These are phyloP conservation scores for Monoplex corrugatus DNA, from an alignment of 2,888 invertebrate genomes.

Conservation along the genomic window DNA sequence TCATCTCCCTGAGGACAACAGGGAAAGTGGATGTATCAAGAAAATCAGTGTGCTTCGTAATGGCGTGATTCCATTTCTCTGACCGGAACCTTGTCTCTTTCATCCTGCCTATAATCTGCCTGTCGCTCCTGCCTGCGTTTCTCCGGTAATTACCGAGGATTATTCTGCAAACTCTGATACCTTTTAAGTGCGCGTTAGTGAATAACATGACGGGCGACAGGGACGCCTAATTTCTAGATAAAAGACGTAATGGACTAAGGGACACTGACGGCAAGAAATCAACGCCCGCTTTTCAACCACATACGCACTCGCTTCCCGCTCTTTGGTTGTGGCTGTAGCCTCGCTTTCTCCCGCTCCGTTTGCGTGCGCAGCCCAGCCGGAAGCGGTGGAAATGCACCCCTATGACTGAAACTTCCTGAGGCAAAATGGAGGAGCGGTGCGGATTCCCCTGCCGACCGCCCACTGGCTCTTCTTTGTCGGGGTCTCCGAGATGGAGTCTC, in stretches of 20 bases:
- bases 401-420: slow-evolving; percentile 52
- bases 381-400: slow-evolving; percentile 50
- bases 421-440: slow-evolving; percentile 45
- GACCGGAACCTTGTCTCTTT: slow-evolving; percentile 48
- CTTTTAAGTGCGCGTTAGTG: slow-evolving; percentile 57
- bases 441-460: background rate
- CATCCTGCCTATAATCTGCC: slow-evolving; percentile 50
- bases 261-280: slow-evolving; percentile 33
- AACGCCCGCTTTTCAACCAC: slow-evolving; percentile 31
- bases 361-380: slow-evolving; percentile 44
- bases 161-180: slow-evolving; percentile 59
- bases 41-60: slow-evolving; percentile 30
- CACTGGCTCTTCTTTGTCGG: slow-evolving; percentile 11
- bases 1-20: slow-evolving; percentile 29
- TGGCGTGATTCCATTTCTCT: slow-evolving; percentile 52
- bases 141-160: slow-evolving; percentile 57
- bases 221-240: slow-evolving; percentile 48
- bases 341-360: slow-evolving; percentile 26
- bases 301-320: slow-evolving; percentile 27
- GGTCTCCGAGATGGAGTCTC: background rate
- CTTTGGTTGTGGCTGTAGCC: background rate
- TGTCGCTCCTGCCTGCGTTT: slow-evolving; percentile 33
- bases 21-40: slow-evolving; percentile 35
- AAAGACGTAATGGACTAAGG: slow-evolving; percentile 48
- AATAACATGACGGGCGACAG: slow-evolving; percentile 42